Evolutionary conservation across 2,113 vertebrate genomes (phyloP), one percentile per base, ranked within the genome.

Genomic region (Spea multiplicata): DNA sequence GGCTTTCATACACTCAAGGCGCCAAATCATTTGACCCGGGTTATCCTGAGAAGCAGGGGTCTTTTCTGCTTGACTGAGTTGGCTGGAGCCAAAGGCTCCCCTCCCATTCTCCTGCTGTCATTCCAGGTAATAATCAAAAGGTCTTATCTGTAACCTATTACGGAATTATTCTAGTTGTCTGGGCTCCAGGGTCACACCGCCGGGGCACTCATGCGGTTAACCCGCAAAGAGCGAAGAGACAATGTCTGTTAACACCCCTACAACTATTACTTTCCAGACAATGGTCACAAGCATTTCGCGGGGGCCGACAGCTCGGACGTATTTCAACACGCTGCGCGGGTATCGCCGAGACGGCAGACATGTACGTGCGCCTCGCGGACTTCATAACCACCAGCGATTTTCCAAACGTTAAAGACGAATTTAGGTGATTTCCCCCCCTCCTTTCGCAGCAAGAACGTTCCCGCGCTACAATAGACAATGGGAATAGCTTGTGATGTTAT

Each of bases 1-100:
- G 88, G 91, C 90, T 93, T 91, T 90, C 91, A 93, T 94, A 89
- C 92, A 88, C 92, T 77, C 75, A 65, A 93, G 93, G 94, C 93
- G 93, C 95, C 94, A 88, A 92, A 90, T 91, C 94, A 91, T 92
- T 95, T 95, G 94, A 95, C 94, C 94, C 87, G 83, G 82, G 88
- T 91, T 91, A 89, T 91, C 91, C 91, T 73, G 81, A 67, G 88
- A 80, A 66, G 86, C 85, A 80, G 81, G 87, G 88, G 81, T 86
- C 82, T 88, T 91, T 93, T 93, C 90, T 91, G 92, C 90, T 91
- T 89, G 85, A 89, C 89, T 91, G 90, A 78, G 73, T 85, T 81
- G 86, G 66, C 83, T 57, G 89, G 89, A 93, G 91, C 90, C 91
- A 71, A 84, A 71, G 44, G 80, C 83, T 84, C 81, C 82, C 89